Evolutionary conservation across 2,888 invertebrate genomes (phyloP).

Genomic region (Philaethria dido): DNA sequence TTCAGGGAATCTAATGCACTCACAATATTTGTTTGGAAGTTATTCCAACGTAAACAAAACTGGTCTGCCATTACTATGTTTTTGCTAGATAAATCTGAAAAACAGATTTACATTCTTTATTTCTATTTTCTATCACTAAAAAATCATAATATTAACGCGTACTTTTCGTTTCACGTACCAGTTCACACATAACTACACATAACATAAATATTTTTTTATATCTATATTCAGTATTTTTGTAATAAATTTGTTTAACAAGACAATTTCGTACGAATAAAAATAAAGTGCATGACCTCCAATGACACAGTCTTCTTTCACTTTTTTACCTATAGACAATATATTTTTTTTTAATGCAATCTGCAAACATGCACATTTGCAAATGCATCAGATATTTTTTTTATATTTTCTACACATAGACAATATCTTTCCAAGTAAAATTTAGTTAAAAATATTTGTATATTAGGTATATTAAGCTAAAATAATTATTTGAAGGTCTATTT

Average conservation of each 20-base stretch:
- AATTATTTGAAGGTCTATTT: background rate
- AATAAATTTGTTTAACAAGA: conserved; percentile 42
- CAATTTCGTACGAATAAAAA: conserved; percentile 69
- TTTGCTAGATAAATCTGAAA: conserved; percentile 56
- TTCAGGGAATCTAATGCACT: conserved; percentile 88
- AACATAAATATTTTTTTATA: conserved; percentile 43
- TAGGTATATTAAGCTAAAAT: background rate
- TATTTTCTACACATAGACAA: background rate
- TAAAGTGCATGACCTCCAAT: conserved; percentile 81
- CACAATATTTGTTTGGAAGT: conserved; percentile 88
- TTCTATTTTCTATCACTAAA: conserved; percentile 23
- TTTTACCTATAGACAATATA: conserved; percentile 53
- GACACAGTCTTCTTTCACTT: conserved; percentile 74
- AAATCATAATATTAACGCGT: conserved; percentile 22
- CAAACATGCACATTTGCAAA: conserved; percentile 31
- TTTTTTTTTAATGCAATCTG: conserved; percentile 39
- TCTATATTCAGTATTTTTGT: conserved; percentile 40
- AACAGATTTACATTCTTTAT: conserved; percentile 48
- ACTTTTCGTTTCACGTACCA: conserved; percentile 36
- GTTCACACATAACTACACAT: conserved; percentile 43
- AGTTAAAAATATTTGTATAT: background rate
- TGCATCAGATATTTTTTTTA: background rate
- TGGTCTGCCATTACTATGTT: conserved; percentile 84
- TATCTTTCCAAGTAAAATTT: background rate
- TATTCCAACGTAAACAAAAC: conserved; percentile 90